Base-by-base conservation (phyloP, 2,797 vertebrate genomes). In the Hipposideros larvatus region DNA sequence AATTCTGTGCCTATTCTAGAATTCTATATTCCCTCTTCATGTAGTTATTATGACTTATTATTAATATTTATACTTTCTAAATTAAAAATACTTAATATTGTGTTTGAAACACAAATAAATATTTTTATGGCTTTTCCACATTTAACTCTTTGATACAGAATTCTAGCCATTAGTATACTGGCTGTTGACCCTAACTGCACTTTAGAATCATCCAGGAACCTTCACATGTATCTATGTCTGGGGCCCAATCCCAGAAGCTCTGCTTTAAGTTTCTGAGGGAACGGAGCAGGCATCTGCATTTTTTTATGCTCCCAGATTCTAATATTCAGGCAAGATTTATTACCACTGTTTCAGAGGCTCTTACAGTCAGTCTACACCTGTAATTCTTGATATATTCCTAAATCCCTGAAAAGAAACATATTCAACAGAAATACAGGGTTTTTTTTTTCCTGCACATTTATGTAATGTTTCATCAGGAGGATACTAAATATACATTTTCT, bases 371-470 rank as follows among this genome's bases (percentile, higher is more conserved):
- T 37, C 0, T 74, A 73, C 3, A 63, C 3, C 8, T 73, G 8
- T 43, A 87, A 75, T 65, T 53, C 87, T 46, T 57, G 28, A 89
- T 75, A 70, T 77, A 83, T 22, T 53, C 43, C 87, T 84, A 71
- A 87, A 55, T 73, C 41, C 18, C 84, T 87, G 37, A 77, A 93
- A 93, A 74, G 4, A 70, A 95, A 86, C 1, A 93, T 77, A 19
- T 37, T 73, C 9, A 11, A 78, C 31, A 86, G 16, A 73, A 68
- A 93, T 85, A 61, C 5, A 82, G 46, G 37, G 2, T 37, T 37
- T 87, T 34, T 57, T 59, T 34, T 55, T 59, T 63, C 18, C 10
- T 57, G 26, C 5, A 87, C 26, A 7, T 87, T 84, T 73, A 26
- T 37, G 13, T 71, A 68, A 28, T 78, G 13, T 84, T 74, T 75